Conservation (phyloP, 1,140 invertebrate species). For the Trigoniulus corallinus region DNA sequence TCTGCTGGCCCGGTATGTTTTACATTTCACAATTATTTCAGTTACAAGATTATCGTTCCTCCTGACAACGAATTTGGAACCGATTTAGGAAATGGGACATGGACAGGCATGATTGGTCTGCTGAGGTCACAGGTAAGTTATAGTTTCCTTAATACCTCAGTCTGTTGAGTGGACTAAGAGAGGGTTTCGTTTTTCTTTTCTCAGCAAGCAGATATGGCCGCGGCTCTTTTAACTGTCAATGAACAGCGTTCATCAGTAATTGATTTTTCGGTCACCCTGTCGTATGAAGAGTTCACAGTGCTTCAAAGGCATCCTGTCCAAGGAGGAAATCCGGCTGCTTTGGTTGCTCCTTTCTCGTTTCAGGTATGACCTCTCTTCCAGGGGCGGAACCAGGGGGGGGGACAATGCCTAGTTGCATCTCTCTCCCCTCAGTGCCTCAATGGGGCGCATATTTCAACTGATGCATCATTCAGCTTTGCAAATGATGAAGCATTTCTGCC, state of each 20-base stretch:
- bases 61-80: background rate
- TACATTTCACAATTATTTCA: background rate
- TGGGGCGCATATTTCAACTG: no score
- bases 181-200: no score
- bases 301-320: background rate
- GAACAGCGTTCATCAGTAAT: background rate
- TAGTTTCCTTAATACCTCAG: no score
- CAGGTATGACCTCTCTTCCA: no score
- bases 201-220: background rate
- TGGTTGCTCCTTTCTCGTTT: background rate
- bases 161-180: no score
- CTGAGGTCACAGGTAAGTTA: background rate
- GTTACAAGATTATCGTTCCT: background rate
- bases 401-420: no score
- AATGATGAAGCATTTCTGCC: no score
- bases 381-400: no score
- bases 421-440: no score
- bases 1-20: no score
- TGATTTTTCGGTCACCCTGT: background rate
- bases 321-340: background rate
- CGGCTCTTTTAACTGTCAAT: background rate
- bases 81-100: background rate
- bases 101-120: background rate
- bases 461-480: no score
- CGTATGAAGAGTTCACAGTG: background rate